Evolutionary conservation across 2,888 invertebrate genomes (phyloP).

Genomic region (Synanthedon formicaeformis): DNA sequence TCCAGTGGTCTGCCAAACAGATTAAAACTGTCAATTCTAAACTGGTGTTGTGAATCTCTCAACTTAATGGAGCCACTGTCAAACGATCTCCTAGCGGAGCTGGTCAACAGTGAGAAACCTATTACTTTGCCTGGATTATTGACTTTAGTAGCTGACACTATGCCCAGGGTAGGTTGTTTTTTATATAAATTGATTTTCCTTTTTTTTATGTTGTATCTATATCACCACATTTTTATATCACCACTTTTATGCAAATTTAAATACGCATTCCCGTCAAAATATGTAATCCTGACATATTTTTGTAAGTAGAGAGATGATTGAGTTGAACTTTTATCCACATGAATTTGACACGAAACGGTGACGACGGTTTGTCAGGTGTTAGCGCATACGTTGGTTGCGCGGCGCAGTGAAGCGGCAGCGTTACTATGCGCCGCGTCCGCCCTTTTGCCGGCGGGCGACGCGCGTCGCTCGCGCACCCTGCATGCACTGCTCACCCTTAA

Average conservation of each 20-base stretch:
- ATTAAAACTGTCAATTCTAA: slow-evolving; percentile 47
- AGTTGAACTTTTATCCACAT: no score
- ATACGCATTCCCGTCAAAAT: no score
- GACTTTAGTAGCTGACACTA: slow-evolving; percentile 52
- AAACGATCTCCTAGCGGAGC: slow-evolving; percentile 46
- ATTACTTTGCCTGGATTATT: slow-evolving; percentile 46
- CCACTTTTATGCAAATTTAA: no score
- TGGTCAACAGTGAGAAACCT: slow-evolving; percentile 49
- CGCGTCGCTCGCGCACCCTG: slow-evolving; percentile 38
- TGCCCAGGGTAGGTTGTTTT: slow-evolving; percentile 46
- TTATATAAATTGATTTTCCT: neutral
- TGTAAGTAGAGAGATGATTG: no score
- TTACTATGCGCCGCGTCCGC: slow-evolving; percentile 32
- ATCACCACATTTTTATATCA: neutral
- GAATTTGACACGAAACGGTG: no score
- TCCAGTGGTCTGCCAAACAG: slow-evolving; percentile 44
- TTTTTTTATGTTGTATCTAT: neutral
- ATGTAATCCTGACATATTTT: no score
- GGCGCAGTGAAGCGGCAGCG: slow-evolving; percentile 47
- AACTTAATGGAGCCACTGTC: slow-evolving; percentile 42
- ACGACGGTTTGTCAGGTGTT: slow-evolving; percentile 24
- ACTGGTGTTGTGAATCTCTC: slow-evolving; percentile 54
- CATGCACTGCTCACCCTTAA: slow-evolving; percentile 51
- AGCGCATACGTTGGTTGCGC: slow-evolving; percentile 48
- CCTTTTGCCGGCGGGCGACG: slow-evolving; percentile 30